Conservation (phyloP, 2,113 vertebrate species). For the Probosciger aterrimus region DNA sequence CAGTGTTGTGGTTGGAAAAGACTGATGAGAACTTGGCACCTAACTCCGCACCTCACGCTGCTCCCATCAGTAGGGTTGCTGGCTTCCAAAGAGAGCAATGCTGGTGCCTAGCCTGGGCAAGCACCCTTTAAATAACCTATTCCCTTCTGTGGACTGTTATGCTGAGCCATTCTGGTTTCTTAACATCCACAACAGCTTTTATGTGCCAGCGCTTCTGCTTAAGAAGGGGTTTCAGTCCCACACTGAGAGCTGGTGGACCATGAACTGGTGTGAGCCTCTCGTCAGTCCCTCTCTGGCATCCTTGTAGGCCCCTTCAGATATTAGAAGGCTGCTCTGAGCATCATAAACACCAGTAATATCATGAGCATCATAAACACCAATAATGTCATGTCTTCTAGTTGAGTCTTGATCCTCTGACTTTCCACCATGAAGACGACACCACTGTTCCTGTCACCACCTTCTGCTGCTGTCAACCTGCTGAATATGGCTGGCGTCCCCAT, state of each 20-base stretch:
- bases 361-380: background rate
- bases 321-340: background rate
- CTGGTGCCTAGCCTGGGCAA: background rate
- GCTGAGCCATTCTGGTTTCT: background rate
- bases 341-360: background rate
- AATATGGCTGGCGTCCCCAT: background rate
- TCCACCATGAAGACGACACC: rapidly evolving
- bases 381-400: background rate
- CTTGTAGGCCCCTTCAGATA: background rate
- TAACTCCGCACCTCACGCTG: background rate
- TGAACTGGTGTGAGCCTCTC: background rate
- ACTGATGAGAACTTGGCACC: slow-evolving; percentile 24
- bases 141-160: background rate
- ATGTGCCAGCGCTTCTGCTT: rapidly evolving
- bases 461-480: background rate
- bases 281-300: background rate
- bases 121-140: background rate
- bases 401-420: background rate
- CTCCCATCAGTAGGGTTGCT: background rate
- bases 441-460: background rate
- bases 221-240: background rate
- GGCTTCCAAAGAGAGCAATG: background rate
- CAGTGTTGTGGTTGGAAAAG: slow-evolving; percentile 11
- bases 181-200: background rate
- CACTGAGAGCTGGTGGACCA: background rate